Conservation (phyloP, 2,888 invertebrate genomes). For the Plebejus melissa region DNA sequence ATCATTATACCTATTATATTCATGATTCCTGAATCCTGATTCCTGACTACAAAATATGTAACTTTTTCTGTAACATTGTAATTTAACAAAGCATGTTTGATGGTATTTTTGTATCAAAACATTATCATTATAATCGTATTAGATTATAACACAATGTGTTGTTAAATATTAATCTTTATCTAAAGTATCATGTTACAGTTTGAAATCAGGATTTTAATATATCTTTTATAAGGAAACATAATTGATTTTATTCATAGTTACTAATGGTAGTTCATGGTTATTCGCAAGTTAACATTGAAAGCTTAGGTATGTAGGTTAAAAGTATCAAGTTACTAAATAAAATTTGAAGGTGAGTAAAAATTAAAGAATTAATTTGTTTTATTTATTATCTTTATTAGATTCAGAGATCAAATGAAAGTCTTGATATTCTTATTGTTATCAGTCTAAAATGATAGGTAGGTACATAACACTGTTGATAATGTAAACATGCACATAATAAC, state of each 20-base stretch:
- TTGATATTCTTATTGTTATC: slow-evolving; percentile 64
- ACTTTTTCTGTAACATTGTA: too few relatives aligned
- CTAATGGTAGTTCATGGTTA: not conserved
- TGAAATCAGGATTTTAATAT: not conserved
- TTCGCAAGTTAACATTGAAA: not conserved
- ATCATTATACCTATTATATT: too few relatives aligned
- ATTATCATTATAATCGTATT: not conserved
- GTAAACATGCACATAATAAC: not conserved
- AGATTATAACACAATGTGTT: not conserved
- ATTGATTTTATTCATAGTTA: not conserved
- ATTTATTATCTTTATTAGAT: slow-evolving; percentile 58
- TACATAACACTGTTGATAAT: slow-evolving; percentile 3
- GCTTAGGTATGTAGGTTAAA: not conserved
- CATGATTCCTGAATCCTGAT: too few relatives aligned
- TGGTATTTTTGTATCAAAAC: not conserved
- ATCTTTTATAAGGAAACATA: not conserved
- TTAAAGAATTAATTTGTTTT: slow-evolving; percentile 32
- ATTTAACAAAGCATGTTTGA: not conserved
- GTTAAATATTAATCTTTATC: not conserved
- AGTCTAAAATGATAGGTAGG: slow-evolving; percentile 50
- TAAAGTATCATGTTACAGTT: slow-evolving; percentile 2
- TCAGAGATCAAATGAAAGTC: slow-evolving; percentile 78
- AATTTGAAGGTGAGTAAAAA: slow-evolving; percentile 11
- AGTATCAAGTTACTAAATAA: not conserved
- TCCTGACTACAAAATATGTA: too few relatives aligned